Evolutionary conservation across 2,113 vertebrate species (phyloP), one percentile per base, ranked within the genome.

Genomic region (Cynoglossus semilaevis): DNA sequence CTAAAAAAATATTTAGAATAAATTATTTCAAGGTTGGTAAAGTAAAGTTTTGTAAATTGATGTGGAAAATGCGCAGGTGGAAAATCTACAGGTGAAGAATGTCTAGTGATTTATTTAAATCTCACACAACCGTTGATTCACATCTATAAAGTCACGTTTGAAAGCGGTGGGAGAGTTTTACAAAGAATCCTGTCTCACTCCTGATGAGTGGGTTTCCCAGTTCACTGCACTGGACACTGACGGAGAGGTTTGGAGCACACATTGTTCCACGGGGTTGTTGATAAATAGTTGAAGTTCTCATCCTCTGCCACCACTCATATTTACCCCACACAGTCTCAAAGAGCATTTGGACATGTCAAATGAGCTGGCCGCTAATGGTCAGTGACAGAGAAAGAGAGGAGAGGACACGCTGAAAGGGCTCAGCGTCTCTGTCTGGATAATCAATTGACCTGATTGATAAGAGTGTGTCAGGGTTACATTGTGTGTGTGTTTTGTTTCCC

Each of bases 371-470:
- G 56, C 75, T 63, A 76, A 75, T 67, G 77, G 81, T 72, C 83
- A 74, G 73, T 29, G 15, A 2, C 49, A 16, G 56, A 85, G 64
- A 75, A 70, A 77, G 68, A 76, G 48, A 46, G 59, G 35, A 74
- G 50, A 79, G 67, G 67, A 70, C 66, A 56, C 46, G 11, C 67
- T 85, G 73, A 85, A 85, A 83, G 80, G 58, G 74, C 63, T 76
- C 22, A 75, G 34, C n/a, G 70, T 82, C 70, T 59, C 62, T 69
- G 71, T 70, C 77, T 80, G 73, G 71, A 62, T 83, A 87, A 87
- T 87, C 85, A 82, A 86, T 88, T 85, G 82, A 78, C 79, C 80
- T 85, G 84, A 88, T 88, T 88, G 84, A 88, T 86, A 87, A 82
- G 84, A 67, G 62, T 71, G 82, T 85, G 80, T 86, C 83, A 85